Percentiles rank a stretch among this genome's conserved stretches.
These are phyloP conservation scores for Channa maculata DNA, from an alignment of 2,113 vertebrate genomes.

Conservation along the genomic window DNA sequence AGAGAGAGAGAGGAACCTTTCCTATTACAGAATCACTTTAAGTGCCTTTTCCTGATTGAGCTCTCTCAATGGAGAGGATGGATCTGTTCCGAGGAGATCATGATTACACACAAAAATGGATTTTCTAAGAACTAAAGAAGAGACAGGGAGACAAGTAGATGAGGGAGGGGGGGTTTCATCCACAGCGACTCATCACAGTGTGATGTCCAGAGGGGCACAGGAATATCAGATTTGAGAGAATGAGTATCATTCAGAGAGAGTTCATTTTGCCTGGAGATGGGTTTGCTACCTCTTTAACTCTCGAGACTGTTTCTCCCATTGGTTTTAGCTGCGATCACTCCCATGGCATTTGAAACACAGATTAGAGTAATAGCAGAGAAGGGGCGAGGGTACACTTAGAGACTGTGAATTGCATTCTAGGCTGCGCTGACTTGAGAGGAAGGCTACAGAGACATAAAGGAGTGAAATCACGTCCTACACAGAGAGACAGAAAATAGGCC, in stretches of 20 bases:
- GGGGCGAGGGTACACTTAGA: slow-evolving; percentile 47
- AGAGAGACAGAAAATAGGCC: slow-evolving; percentile 42
- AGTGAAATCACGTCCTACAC: slow-evolving; percentile 60
- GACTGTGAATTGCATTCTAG: slow-evolving; percentile 54
- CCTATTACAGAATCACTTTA: slow-evolving; percentile 21
- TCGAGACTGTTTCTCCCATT: slow-evolving; percentile 35
- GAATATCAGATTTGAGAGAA: slow-evolving; percentile 50
- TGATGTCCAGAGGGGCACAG: slow-evolving; percentile 44
- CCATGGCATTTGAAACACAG: slow-evolving; percentile 48
- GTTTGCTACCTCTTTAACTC: slow-evolving; percentile 47
- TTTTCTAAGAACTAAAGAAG: slow-evolving; percentile 53
- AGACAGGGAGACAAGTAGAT: slow-evolving; percentile 46
- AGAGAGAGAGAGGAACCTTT: not conserved
- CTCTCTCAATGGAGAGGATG: slow-evolving; percentile 24
- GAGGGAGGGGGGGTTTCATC: slow-evolving; percentile 26
- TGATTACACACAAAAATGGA: slow-evolving; percentile 39
- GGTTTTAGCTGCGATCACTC: slow-evolving; percentile 49
- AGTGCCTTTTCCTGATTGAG: slow-evolving; percentile 17
- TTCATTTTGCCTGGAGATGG: slow-evolving; percentile 48
- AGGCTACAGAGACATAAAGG: slow-evolving; percentile 47
- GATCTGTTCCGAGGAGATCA: slow-evolving; percentile 43
- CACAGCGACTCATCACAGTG: slow-evolving; percentile 25
- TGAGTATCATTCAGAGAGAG: slow-evolving; percentile 50
- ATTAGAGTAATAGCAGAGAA: slow-evolving; percentile 52
- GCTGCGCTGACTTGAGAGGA: slow-evolving; percentile 35